phyloP scores from a whole-genome alignment of 2,888 invertebrate genomes.

The Endotricha flammealis region DNA sequence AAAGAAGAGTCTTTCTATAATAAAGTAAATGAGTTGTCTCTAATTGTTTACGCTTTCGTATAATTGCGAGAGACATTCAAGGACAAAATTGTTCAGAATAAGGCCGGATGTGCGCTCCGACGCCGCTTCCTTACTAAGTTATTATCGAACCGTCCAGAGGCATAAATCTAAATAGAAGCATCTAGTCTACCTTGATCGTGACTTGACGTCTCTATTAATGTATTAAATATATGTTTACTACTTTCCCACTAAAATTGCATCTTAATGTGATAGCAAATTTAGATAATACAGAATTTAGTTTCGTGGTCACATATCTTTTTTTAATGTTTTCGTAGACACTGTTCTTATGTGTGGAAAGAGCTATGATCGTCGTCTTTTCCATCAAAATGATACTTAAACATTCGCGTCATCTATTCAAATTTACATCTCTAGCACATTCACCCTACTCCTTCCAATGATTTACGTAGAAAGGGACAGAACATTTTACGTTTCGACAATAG shows the following conservation, averaged over 20 bases:
- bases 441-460: slow-evolving; percentile 26
- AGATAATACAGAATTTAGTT: no score
- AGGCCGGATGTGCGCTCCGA: slow-evolving; percentile 58
- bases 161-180: no score
- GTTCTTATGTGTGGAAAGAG: no score
- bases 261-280: no score
- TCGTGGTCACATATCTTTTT: no score
- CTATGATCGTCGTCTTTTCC: no score
- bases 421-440: no score
- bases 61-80: slow-evolving; percentile 51
- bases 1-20: no score
- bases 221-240: no score
- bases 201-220: not conserved
- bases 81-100: slow-evolving; percentile 44
- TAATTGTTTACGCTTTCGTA: slow-evolving; percentile 47
- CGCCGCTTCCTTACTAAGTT: slow-evolving; percentile 50
- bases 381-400: not conserved
- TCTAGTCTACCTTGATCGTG: slow-evolving; percentile 13
- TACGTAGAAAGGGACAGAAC: slow-evolving; percentile 23
- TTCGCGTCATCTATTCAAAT: not conserved
- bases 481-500: slow-evolving; percentile 20
- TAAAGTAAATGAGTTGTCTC: no score
- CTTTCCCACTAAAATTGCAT: no score
- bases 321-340: no score
- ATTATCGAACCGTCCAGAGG: slow-evolving; percentile 23